phyloP scores from a whole-genome alignment of 2,113 vertebrate genomes.

The Cinclus mexicanus region DNA sequence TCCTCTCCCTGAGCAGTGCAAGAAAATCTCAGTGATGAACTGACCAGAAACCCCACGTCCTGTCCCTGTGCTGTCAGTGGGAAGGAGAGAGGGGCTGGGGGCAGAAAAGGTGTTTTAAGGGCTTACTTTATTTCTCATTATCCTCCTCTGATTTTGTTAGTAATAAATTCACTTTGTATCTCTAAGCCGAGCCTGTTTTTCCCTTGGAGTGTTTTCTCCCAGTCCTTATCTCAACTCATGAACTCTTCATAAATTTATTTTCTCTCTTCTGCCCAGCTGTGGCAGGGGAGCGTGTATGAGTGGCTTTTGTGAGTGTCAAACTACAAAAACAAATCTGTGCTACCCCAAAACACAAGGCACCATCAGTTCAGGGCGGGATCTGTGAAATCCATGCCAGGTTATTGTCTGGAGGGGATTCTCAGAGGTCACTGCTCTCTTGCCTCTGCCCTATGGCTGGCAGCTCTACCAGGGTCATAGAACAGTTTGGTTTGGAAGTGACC shows the following conservation, averaged over 20 bases:
- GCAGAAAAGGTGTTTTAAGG: no score
- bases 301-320: not conserved
- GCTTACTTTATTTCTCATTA: no score
- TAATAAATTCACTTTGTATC: no score
- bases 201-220: no score
- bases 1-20: no score
- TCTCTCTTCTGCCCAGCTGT: not conserved
- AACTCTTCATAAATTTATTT: not conserved
- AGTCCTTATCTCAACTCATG: no score
- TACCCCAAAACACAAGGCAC: not conserved
- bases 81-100: no score
- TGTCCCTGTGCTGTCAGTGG: no score
- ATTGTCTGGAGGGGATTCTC: not conserved
- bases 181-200: no score
- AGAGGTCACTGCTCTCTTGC: not conserved
- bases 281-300: not conserved
- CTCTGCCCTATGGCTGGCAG: not conserved
- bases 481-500: not conserved
- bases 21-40: no score
- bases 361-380: not conserved
- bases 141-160: no score
- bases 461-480: not conserved
- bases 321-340: not conserved
- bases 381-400: not conserved
- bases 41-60: no score